Conservation (phyloP, 2,888 invertebrate genomes). For the Heliconius sara region DNA sequence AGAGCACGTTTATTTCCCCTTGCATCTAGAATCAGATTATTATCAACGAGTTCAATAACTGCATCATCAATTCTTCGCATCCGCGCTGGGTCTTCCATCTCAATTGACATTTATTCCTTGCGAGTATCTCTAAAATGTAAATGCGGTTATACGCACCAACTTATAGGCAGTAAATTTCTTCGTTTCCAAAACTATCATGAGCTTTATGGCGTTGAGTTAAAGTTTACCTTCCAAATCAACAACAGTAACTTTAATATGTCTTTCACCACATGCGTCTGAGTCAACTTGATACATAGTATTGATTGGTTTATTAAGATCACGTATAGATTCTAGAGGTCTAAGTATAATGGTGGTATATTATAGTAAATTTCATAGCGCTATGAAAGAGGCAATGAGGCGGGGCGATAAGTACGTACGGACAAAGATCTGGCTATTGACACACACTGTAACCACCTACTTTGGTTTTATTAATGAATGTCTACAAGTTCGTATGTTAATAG, state of each 20-base stretch:
- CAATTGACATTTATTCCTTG: slow-evolving; percentile 82
- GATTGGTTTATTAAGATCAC: slow-evolving; percentile 75
- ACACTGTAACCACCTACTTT: slow-evolving; percentile 48
- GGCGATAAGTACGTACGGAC: slow-evolving; percentile 76
- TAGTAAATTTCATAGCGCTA: slow-evolving; percentile 69
- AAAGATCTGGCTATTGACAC: slow-evolving; percentile 74
- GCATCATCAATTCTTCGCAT: slow-evolving; percentile 74
- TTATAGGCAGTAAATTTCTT: slow-evolving; percentile 54
- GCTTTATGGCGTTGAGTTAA: slow-evolving; percentile 51
- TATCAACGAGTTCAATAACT: slow-evolving; percentile 77
- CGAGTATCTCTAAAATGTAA: slow-evolving; percentile 81
- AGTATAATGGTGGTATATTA: slow-evolving; percentile 64
- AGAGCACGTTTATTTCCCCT: slow-evolving; percentile 47
- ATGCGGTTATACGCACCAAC: slow-evolving; percentile 78
- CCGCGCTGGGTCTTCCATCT: slow-evolving; percentile 75
- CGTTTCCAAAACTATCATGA: slow-evolving; percentile 36
- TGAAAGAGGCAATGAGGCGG: slow-evolving; percentile 80
- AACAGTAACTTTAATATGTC: slow-evolving; percentile 48
- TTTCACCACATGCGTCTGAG: slow-evolving; percentile 63
- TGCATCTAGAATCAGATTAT: slow-evolving; percentile 69
- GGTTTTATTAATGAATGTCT: slow-evolving; percentile 45
- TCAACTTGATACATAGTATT: slow-evolving; percentile 72
- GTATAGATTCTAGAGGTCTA: slow-evolving; percentile 74
- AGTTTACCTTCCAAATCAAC: slow-evolving; percentile 44
- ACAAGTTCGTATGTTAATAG: slow-evolving; percentile 39